Conservation (phyloP, 2,113 vertebrate species). For the Pitta sordida region DNA sequence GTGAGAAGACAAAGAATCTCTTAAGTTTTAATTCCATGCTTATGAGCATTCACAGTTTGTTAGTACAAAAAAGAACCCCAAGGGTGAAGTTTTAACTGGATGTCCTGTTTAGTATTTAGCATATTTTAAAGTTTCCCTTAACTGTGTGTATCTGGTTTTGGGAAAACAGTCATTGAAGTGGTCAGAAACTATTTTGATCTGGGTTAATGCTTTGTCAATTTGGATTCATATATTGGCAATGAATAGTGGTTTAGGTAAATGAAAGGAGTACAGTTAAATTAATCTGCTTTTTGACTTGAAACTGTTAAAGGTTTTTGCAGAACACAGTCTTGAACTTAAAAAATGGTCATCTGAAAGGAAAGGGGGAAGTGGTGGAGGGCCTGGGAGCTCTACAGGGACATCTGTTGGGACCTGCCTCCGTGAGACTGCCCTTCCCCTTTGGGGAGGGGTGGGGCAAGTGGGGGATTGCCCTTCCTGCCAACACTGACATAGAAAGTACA, state of each 20-base stretch:
- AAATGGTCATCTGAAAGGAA: not conserved
- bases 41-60: not conserved
- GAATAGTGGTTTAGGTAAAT: not conserved
- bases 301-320: not conserved
- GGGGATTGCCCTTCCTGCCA: not conserved
- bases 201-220: not conserved
- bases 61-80: not conserved
- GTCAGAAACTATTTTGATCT: not conserved
- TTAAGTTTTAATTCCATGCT: not conserved
- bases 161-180: not conserved
- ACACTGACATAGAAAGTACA: rapidly evolving
- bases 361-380: rapidly evolving
- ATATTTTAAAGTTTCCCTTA: not conserved
- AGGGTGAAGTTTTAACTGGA: not conserved
- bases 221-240: rapidly evolving
- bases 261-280: not conserved
- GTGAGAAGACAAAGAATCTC: not conserved
- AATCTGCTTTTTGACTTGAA: not conserved
- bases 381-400: not conserved
- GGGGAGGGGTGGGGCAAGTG: rapidly evolving
- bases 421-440: not conserved
- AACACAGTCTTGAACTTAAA: not conserved
- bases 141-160: not conserved
- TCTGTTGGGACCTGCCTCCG: not conserved
- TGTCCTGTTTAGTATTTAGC: not conserved